phyloP scores from a whole-genome alignment of 2,888 invertebrate species.

The Harpagoxenus sublaevis region DNA sequence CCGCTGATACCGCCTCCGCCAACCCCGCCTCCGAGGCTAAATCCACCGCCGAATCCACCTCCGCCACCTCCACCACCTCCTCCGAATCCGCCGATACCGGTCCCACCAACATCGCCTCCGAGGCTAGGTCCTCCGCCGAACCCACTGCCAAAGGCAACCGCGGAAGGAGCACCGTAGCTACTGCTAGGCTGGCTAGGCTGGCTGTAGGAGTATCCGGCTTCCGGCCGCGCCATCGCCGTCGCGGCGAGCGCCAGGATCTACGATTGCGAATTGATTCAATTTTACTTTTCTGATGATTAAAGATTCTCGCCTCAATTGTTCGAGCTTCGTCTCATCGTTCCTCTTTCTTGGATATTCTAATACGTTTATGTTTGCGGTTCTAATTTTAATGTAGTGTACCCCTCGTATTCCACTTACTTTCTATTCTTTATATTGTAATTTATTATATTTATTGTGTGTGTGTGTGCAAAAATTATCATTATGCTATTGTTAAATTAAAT shows the following conservation, averaged over 20 bases:
- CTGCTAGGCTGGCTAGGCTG: slow-evolving; percentile 81
- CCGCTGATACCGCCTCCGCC: slow-evolving; percentile 55
- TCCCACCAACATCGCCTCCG: slow-evolving; percentile 32
- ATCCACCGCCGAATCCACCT: slow-evolving; percentile 48
- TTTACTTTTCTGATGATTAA: neutral
- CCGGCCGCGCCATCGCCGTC: slow-evolving; percentile 84
- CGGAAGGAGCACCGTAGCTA: slow-evolving; percentile 80
- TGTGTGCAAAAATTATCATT: neutral
- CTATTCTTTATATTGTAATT: neutral
- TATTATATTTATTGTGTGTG: neutral
- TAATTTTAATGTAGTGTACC: neutral
- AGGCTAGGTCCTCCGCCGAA: slow-evolving; percentile 68
- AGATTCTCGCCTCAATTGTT: neutral
- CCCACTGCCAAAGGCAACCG: slow-evolving; percentile 66
- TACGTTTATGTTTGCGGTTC: neutral
- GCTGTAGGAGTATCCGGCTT: slow-evolving; percentile 84
- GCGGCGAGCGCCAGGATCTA: slow-evolving; percentile 85
- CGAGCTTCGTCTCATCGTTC: neutral
- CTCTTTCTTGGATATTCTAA: neutral
- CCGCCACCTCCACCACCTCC: slow-evolving; percentile 70
- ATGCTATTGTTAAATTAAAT: neutral
- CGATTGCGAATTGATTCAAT: neutral
- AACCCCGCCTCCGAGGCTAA: slow-evolving; percentile 64
- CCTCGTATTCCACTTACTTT: neutral
- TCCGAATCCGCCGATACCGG: slow-evolving; percentile 75